Evolutionary conservation across 2,797 vertebrate species (phyloP).

Genomic region (Tragopan temminckii): DNA sequence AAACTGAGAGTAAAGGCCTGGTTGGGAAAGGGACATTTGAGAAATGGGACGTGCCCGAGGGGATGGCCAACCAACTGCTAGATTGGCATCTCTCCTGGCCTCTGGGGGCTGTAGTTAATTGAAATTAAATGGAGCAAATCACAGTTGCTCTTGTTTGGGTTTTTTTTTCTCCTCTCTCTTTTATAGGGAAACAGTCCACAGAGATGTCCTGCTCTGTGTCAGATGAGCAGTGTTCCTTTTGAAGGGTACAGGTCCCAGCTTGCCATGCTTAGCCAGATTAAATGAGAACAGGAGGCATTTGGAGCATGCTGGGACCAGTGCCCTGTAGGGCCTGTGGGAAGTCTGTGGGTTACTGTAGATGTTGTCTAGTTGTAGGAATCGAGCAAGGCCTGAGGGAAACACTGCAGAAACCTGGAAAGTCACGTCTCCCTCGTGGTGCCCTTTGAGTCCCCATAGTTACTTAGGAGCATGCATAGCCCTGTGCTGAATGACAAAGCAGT

Average conservation of each 20-base stretch:
- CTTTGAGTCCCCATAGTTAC: background rate
- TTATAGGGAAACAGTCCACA: background rate
- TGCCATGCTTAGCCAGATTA: background rate
- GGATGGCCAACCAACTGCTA: background rate
- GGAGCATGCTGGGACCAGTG: background rate
- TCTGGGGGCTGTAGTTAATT: constrained; percentile 6
- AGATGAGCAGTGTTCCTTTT: background rate
- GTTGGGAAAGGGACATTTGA: background rate
- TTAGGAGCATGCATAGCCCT: background rate
- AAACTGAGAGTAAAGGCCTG: background rate
- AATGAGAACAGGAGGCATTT: background rate
- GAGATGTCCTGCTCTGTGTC: background rate
- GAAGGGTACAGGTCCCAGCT: background rate
- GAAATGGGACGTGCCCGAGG: background rate
- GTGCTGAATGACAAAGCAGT: background rate
- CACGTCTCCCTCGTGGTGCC: rapidly evolving
- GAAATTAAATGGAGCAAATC: constrained; percentile 41
- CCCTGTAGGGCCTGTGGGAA: background rate
- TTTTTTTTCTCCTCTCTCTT: background rate
- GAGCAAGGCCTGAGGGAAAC: background rate
- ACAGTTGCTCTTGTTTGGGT: background rate
- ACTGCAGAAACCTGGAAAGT: background rate
- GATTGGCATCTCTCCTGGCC: background rate
- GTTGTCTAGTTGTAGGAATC: background rate
- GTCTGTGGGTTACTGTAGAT: background rate